Base-by-base conservation (phyloP, 2,113 vertebrate genomes). In the Neodontobutis hainanensis region DNA sequence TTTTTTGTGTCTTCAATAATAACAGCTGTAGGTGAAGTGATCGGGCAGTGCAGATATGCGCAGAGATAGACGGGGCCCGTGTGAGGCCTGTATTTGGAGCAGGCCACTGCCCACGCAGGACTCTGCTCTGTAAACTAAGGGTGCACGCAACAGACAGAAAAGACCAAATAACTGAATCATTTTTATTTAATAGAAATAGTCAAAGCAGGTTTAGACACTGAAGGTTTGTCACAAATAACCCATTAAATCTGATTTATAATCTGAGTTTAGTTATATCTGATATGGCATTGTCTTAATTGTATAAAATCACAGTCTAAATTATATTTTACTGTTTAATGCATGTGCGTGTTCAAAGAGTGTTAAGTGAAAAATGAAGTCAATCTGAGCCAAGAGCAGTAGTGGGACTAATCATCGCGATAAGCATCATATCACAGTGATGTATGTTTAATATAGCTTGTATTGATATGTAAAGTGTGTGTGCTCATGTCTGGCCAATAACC, bases 381-480 rank as follows among this genome's bases (percentile, higher is more conserved):
- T 57, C 64, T 43, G n/a, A 40, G 16, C 15, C 61, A 32, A 15
- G 12, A 45, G 48, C 49, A 62, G 44, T 46, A 67, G 61, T 71
- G 49, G 70, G 77, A 77, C 81, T 84, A 89, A 89, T 91, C 83
- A 88, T 65, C 68, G 74, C 87, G 89, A 91, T 88, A 88, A 27
- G 44, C 75, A 90, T 91, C 89, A 79, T 53, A 76, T 79, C 71
- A 68, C 74, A 65, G 57, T 81, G 84, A 87, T 84, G 80, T 80
- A 83, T 81, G 76, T 84, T 82, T 86, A 87, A 89, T 85, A 88
- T 64, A 64, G 71, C 78, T 60, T 78, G 81, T 72, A 91, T 90
- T 92, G 82, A 92, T 90, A 92, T 91, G 89, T 88, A 88, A 92
- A 91, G 85, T 83, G 87, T 80, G 80, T 79, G 69, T 73, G 75